Percentiles rank a stretch among this genome's conserved stretches.
Conservation (phyloP, 2,797 vertebrate genomes). For the Pseudochaenichthys georgianus region DNA sequence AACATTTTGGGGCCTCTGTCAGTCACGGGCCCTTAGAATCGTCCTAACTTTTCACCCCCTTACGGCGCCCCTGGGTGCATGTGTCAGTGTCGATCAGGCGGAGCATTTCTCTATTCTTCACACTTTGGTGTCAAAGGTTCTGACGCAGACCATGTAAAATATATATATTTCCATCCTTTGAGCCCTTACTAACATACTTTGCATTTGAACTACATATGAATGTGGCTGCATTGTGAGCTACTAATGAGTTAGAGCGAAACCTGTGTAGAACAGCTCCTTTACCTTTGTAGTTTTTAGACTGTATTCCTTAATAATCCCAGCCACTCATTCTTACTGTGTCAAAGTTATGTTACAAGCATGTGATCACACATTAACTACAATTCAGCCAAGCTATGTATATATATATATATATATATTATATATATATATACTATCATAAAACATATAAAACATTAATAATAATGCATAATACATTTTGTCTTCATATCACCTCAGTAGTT, state of each 20-base stretch:
- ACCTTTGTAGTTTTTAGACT: not conserved
- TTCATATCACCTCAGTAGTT: not conserved
- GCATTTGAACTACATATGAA: not conserved
- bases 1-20: too few relatives aligned
- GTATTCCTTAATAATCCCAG: not conserved
- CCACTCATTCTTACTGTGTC: not conserved
- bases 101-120: conserved; percentile 24
- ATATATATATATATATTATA: not conserved
- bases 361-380: not conserved
- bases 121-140: conserved; percentile 25
- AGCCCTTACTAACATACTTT: conserved; percentile 7
- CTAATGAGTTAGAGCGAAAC: not conserved
- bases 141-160: conserved; percentile 12
- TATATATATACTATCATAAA: not conserved
- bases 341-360: not conserved
- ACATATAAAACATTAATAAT: not conserved
- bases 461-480: not conserved
- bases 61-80: too few relatives aligned
- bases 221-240: not conserved
- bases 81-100: conserved; percentile 30
- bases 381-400: not conserved
- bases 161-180: conserved; percentile 9
- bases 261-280: not conserved
- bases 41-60: too few relatives aligned
- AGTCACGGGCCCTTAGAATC: too few relatives aligned